These are phyloP conservation scores for Nanger granti DNA, from an alignment of 2,113 vertebrate genomes.

Conservation along the genomic window DNA sequence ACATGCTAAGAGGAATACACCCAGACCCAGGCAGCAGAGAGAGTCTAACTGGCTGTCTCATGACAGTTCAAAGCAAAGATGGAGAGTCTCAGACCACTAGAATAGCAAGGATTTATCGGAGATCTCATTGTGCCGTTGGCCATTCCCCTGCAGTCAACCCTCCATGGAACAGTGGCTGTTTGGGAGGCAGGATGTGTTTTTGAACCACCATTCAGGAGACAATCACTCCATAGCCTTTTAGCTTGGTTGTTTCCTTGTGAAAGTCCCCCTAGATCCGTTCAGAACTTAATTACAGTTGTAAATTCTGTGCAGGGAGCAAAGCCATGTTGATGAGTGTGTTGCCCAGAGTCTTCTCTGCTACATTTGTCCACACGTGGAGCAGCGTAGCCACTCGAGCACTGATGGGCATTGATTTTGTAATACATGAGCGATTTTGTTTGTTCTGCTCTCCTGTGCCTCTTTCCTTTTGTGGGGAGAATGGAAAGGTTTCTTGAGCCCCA, in stretches of 20 bases:
- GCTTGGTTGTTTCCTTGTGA: not conserved
- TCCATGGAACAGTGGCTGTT: not conserved
- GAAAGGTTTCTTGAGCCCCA: not conserved
- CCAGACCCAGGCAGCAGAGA: not conserved
- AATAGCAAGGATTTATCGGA: not conserved
- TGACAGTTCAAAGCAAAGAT: not conserved
- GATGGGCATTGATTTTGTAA: not conserved
- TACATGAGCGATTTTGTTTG: not conserved
- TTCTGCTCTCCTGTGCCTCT: not conserved
- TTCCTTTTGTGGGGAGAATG: not conserved
- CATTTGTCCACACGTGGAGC: not conserved
- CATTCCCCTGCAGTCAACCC: not conserved
- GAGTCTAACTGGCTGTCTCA: not conserved
- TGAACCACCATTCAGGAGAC: not conserved
- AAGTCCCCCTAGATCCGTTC: not conserved
- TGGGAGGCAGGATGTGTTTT: not conserved
- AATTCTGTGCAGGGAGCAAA: not conserved
- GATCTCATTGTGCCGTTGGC: not conserved
- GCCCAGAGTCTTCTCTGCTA: not conserved
- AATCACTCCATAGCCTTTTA: not conserved
- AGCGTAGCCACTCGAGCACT: rapidly evolving
- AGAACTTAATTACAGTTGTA: not conserved
- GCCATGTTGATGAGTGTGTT: rapidly evolving
- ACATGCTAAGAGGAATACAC: not conserved
- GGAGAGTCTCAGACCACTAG: not conserved